Conservation (phyloP, 2,888 invertebrate genomes). For the Pseudococcus viburni region DNA sequence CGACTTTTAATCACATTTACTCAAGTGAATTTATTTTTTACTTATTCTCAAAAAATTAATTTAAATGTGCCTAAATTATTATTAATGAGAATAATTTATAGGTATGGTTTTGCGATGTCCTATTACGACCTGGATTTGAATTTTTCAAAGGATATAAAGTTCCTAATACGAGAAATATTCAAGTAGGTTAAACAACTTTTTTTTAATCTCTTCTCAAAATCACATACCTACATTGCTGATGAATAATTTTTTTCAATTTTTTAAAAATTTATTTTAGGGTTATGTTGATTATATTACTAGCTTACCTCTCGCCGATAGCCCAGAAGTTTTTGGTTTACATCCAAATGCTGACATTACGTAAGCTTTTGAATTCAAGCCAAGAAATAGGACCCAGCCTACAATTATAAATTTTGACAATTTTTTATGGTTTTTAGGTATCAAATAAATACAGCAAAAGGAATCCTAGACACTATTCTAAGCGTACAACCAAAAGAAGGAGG, state of each 20-base stretch:
- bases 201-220: slow-evolving; percentile 70
- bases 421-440: slow-evolving; percentile 77
- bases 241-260: slow-evolving; percentile 73
- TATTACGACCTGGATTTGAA: slow-evolving; percentile 89
- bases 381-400: neutral
- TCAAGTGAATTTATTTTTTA: slow-evolving; percentile 71
- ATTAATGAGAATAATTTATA: slow-evolving; percentile 57
- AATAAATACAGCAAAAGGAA: slow-evolving; percentile 94
- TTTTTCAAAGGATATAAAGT: slow-evolving; percentile 95
- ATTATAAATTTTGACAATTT: neutral
- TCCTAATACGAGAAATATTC: slow-evolving; percentile 85
- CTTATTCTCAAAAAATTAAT: neutral
- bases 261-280: slow-evolving; percentile 71
- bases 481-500: slow-evolving; percentile 98
- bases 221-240: slow-evolving; percentile 79
- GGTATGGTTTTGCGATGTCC: slow-evolving; percentile 94
- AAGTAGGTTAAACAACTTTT: slow-evolving; percentile 70
- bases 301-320: slow-evolving; percentile 88
- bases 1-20: slow-evolving; percentile 93
- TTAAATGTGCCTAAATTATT: neutral
- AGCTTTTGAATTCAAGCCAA: slow-evolving; percentile 69
- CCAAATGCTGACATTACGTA: slow-evolving; percentile 96
- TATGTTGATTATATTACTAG: slow-evolving; percentile 91
- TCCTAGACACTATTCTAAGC: slow-evolving; percentile 92
- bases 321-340: slow-evolving; percentile 97